Evolutionary conservation across 1,140 invertebrate genomes (phyloP), one percentile per base, ranked within the genome.

Genomic region (Cydia strobilella): DNA sequence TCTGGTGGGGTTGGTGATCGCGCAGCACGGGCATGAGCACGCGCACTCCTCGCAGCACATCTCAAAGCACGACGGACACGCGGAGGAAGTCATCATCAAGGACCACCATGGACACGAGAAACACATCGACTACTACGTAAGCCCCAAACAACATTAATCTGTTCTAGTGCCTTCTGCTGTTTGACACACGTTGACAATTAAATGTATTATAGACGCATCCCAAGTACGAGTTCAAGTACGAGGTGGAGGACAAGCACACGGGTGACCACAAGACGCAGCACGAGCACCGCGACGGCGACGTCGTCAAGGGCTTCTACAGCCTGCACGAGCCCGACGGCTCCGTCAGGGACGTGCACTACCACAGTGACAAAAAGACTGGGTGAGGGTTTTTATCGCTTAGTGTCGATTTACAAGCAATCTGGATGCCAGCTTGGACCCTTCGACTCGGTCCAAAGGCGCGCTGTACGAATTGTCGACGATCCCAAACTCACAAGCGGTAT

Each of bases 301-400:
- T 83, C 13, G 94, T 94, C 1, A 89, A 93, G 73, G 94, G 94
- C 15, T 90, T 90, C 72, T 94, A 94, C 76, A 89, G 84, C 2
- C 76, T 90, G 48, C 73, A 91, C 63, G 84, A 92, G 77, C 87
- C 90, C 25, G 80, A 84, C 20, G 86, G 82, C 72, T 74, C 75
- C 15, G 69, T 76, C 73, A 79, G 78, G 35, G 78, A 82, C 59
- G 84, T 86, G 3, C 76, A 84, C 23, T 82, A 84, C 74, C 80
- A 76, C 59, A 80, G 80, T 18, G 75, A 77, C 73, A 83, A 86
- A 80, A 72, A 80, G 76, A 45, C 79, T 80, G 75, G 75, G 75
- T 75, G 25, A 62, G 65, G 15, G 69, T 7, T 65, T 7, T 20
- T 27, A 25, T 2, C 3, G 23, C 35, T 9, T 10, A 39, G 35